Evolutionary conservation across 92 coral and sea anemone genomes (phyloP).

Genomic region (Anthopleura xanthogrammica): DNA sequence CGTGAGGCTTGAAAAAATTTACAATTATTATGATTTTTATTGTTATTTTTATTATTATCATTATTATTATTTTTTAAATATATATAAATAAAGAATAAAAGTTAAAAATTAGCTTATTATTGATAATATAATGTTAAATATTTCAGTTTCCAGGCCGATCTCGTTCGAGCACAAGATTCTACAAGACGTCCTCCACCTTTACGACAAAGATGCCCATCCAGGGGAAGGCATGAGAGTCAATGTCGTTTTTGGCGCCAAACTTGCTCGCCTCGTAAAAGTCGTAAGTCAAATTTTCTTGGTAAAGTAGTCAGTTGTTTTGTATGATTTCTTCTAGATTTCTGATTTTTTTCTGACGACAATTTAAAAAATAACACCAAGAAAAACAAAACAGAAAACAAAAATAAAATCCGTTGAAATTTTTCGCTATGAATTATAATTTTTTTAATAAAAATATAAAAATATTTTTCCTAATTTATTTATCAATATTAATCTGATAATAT

Average conservation of each 20-base stretch:
- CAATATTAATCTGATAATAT: not conserved
- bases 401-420: not conserved
- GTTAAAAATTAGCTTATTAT: no score
- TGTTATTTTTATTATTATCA: no score
- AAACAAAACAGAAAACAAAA: no score
- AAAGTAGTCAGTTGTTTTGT: no score
- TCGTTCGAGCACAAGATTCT: slow-evolving; percentile 53
- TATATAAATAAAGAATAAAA: no score
- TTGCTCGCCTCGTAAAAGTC: slow-evolving; percentile 68
- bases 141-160: not conserved
- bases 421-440: not conserved
- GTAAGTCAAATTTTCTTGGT: slow-evolving; percentile 36
- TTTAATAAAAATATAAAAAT: not conserved
- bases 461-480: not conserved
- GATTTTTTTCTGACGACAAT: no score
- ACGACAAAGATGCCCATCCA: slow-evolving; percentile 73
- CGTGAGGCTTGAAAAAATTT: no score
- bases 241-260: slow-evolving; percentile 70
- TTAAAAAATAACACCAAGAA: no score
- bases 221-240: slow-evolving; percentile 60
- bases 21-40: no score
- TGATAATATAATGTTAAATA: no score
- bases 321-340: no score
- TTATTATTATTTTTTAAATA: no score
- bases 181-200: slow-evolving; percentile 38